Conservation (phyloP, 2,113 vertebrate species). For the Prinia subflava region DNA sequence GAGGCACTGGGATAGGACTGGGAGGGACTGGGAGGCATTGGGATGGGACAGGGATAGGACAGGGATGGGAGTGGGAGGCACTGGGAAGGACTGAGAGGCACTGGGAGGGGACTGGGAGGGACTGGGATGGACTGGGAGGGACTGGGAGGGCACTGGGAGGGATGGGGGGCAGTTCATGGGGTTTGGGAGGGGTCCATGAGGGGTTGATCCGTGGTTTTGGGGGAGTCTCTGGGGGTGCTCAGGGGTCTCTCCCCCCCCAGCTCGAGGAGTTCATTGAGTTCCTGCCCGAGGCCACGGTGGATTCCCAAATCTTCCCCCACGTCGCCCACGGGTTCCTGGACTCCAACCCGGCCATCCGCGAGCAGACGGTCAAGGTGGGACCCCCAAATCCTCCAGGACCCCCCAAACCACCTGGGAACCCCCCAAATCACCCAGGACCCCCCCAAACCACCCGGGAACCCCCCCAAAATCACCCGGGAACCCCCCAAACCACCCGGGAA, state of each 20-base stretch:
- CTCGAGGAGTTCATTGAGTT: not conserved
- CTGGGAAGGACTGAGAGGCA: too few species aligned
- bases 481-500: too few species aligned
- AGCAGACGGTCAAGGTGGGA: conserved; percentile 15
- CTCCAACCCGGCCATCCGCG: conserved; percentile 90
- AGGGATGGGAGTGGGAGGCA: too few species aligned
- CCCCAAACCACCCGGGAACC: not conserved
- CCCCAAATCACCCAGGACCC: not conserved
- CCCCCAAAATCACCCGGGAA: too few species aligned
- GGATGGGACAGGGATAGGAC: too few species aligned
- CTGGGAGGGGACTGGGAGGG: too few species aligned
- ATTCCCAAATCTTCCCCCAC: conserved; percentile 91
- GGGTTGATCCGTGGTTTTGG: not conserved
- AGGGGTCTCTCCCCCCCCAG: not conserved
- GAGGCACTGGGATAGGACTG: too few species aligned
- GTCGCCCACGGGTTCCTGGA: conserved; percentile 91
- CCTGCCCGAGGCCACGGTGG: conserved; percentile 85
- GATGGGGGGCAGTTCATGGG: too few species aligned
- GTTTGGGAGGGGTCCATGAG: not conserved
- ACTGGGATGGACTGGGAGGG: too few species aligned
- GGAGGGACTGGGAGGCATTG: too few species aligned
- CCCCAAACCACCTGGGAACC: too few species aligned
- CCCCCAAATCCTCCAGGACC: not conserved
- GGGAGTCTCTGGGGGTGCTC: not conserved
- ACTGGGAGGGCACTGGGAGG: not conserved